These are phyloP conservation scores for Meloidogyne exigua DNA, from an alignment of 1,140 invertebrate species.

Conservation along the genomic window DNA sequence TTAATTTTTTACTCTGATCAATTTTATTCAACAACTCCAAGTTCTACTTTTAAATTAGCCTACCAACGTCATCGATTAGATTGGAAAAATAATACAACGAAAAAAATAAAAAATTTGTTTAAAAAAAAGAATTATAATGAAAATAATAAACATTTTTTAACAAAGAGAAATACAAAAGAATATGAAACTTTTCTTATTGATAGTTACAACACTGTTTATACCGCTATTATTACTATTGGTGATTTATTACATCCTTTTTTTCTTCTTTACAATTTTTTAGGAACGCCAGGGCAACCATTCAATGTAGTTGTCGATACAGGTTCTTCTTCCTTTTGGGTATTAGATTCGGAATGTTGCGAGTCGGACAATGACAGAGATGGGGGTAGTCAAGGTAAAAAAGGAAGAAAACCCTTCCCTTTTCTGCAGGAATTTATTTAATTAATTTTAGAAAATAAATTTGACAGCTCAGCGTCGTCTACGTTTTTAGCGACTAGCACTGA, in stretches of 20 bases:
- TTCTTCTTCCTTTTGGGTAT: slow-evolving; percentile 31
- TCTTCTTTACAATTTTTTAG: not conserved
- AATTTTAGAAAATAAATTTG: not conserved
- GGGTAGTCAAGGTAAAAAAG: no score
- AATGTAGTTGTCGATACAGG: slow-evolving; percentile 34
- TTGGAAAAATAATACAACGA: not conserved
- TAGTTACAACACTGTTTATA: not conserved
- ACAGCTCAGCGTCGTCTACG: not conserved
- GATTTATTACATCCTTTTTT: no score
- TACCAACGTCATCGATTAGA: not conserved
- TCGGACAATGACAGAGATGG: not conserved
- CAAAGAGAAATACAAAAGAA: not conserved
- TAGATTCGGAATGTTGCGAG: not conserved
- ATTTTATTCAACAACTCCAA: not conserved
- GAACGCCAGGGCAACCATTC: slow-evolving; percentile 31
- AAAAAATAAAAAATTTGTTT: not conserved
- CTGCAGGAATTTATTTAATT: no score
- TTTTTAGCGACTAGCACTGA: not conserved
- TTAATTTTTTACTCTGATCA: not conserved
- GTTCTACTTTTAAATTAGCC: not conserved
- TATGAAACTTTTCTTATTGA: not conserved
- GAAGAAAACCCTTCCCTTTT: no score
- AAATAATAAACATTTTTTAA: not conserved
- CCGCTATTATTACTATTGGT: not conserved
- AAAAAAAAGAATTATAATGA: not conserved